Conservation (phyloP, 2,888 invertebrate genomes). For the Drosophila hawaiiensis region DNA sequence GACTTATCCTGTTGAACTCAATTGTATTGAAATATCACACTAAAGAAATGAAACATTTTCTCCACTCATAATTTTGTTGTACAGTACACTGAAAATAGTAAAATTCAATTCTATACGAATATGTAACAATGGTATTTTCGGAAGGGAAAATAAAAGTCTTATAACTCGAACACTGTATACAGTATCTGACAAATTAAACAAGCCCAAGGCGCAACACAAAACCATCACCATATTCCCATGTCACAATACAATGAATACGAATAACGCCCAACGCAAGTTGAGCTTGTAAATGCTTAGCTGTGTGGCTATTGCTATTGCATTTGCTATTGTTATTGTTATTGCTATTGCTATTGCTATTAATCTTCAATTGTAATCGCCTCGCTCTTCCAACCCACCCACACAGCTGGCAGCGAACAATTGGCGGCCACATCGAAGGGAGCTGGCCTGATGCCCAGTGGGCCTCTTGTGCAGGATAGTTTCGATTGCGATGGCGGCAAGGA, state of each 20-base stretch:
- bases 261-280: neutral
- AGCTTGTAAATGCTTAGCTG: neutral
- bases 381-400: neutral
- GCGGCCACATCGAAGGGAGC: conserved; percentile 52
- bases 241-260: neutral
- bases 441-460: conserved; percentile 37
- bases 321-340: neutral
- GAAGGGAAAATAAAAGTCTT: too few relatives aligned
- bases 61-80: too few relatives aligned
- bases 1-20: neutral
- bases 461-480: conserved; percentile 76
- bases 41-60: too few relatives aligned
- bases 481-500: conserved; percentile 81
- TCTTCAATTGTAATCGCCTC: conserved; percentile 41
- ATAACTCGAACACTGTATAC: neutral
- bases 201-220: neutral
- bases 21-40: neutral
- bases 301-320: conserved; percentile 5
- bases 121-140: neutral
- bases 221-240: too few relatives aligned
- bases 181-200: neutral
- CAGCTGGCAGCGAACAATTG: conserved; percentile 59
- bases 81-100: too few relatives aligned
- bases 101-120: too few relatives aligned
- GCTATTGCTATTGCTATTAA: conserved; percentile 23